Conservation (phyloP, 2,797 vertebrate species). For the Enteromius thamalakanensis region DNA sequence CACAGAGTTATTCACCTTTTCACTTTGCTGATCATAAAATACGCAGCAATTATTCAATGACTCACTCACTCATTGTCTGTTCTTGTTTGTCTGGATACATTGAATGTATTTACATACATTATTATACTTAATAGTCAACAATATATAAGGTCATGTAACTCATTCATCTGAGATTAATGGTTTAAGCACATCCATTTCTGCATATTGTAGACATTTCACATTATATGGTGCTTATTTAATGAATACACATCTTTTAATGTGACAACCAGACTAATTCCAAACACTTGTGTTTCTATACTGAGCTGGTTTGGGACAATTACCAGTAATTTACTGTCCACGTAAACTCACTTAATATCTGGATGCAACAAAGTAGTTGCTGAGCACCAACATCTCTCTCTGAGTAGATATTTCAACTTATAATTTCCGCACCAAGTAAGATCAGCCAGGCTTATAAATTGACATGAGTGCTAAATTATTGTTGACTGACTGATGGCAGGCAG, state of each 20-base stretch:
- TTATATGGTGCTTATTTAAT: background rate
- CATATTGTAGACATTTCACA: background rate
- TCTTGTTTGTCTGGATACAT: background rate
- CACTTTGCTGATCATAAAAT: constrained; percentile 17
- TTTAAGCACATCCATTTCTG: background rate
- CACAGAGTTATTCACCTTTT: constrained; percentile 23
- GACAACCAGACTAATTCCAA: background rate
- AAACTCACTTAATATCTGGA: background rate
- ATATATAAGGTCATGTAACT: background rate
- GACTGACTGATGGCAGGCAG: background rate
- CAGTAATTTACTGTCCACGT: background rate
- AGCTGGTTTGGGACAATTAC: background rate
- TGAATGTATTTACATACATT: background rate
- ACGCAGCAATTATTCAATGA: constrained; percentile 2
- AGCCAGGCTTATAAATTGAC: constrained; percentile 10
- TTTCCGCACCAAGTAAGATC: constrained; percentile 1
- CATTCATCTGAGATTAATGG: background rate
- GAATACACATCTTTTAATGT: background rate
- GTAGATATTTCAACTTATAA: background rate
- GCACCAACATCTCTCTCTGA: background rate
- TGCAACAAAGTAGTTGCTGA: background rate
- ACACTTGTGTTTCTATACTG: background rate
- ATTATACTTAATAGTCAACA: background rate
- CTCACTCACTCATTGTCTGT: background rate
- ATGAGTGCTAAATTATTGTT: constrained; percentile 40